A percentile compares a stretch with the other conserved stretches of the same genome.
Conservation (phyloP, 1,140 invertebrate species). For the Augochlora pura region DNA sequence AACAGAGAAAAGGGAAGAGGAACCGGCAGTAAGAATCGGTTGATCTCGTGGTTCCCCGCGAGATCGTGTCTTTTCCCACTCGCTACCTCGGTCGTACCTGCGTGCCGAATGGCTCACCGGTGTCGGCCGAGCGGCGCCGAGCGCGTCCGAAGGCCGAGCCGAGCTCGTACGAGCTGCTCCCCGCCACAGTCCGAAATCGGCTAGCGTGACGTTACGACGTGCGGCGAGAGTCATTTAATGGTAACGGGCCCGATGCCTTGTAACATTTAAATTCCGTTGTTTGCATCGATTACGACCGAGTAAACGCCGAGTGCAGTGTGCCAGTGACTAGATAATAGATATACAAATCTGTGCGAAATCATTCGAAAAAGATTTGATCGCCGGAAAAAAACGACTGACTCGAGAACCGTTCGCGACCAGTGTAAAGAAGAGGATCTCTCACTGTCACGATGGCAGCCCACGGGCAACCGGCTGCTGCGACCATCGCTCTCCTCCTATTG, state of each 20-base stretch:
- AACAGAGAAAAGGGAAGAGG: conserved; percentile 14
- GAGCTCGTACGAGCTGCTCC: conserved; percentile 67
- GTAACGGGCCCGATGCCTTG: conserved; percentile 53
- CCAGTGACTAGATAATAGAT: conserved; percentile 39
- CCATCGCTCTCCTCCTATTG: conserved; percentile 63
- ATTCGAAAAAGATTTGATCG: conserved; percentile 2
- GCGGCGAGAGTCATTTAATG: conserved; percentile 47
- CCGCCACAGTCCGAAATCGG: conserved; percentile 77
- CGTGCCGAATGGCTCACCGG: conserved; percentile 60
- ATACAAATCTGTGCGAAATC: background rate
- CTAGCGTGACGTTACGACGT: conserved; percentile 75
- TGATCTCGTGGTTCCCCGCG: conserved; percentile 43
- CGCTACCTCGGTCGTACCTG: conserved; percentile 55
- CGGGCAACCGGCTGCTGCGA: conserved; percentile 53
- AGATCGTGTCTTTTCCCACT: conserved; percentile 60
- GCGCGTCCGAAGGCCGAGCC: conserved; percentile 64
- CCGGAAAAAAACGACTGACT: too few relatives aligned
- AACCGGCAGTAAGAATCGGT: conserved; percentile 34
- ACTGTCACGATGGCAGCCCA: conserved; percentile 69
- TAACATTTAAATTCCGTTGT: conserved; percentile 40
- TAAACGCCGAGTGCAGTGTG: conserved; percentile 46
- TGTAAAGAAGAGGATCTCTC: conserved; percentile 39
- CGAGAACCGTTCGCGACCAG: conserved; percentile 11
- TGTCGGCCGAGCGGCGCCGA: conserved; percentile 55
- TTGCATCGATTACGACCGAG: conserved; percentile 4